Evolutionary conservation across 2,113 vertebrate species (phyloP), one percentile per base, ranked within the genome.

Genomic region (Patagioenas fasciata): DNA sequence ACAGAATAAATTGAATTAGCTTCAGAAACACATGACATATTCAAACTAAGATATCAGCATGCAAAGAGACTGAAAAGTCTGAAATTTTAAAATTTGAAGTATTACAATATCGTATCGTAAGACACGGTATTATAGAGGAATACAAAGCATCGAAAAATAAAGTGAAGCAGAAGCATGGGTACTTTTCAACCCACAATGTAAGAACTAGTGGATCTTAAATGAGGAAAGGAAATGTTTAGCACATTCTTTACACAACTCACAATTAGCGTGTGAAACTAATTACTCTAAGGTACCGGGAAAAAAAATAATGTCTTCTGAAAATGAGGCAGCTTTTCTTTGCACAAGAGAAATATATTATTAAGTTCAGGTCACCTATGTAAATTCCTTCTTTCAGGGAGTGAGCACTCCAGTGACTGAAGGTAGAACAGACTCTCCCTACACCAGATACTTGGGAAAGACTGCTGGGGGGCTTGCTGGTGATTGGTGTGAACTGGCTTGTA

Each of bases 191-290:
- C 6, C 21, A 44, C 70, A 48, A 0, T 28, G 14, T 81, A 62
- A 87, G 58, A 91, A 81, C 25, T 50, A 65, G 16, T 64, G 66
- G 34, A 94, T 82, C 74, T 72, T 89, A 81, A 91, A 88, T n/a
- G 44, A 85, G 74, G 85, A 91, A 91, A 38, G 50, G 79, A 77
- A 82, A 93, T 28, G 25, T 89, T 93, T 72, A 85, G 48, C 81
- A 82, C 24, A 72, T 87, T 87, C 75, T 89, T 95, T 88, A 73
- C 58, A 88, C 67, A 95, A 85, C 38, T 91, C 18, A 36, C 88
- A 94, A 95, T 95, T 93, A 95, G 26, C 7, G 7, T 53, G 66
- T 88, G 79, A 82, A 94, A 93, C 58, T 80, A n/a, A 32, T 69
- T 53, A 85, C 94, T 93, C 57, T 73, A 90, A 93, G 92, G 85